Conservation (phyloP, 2,888 invertebrate genomes). For the Ferdinandea cuprea region DNA sequence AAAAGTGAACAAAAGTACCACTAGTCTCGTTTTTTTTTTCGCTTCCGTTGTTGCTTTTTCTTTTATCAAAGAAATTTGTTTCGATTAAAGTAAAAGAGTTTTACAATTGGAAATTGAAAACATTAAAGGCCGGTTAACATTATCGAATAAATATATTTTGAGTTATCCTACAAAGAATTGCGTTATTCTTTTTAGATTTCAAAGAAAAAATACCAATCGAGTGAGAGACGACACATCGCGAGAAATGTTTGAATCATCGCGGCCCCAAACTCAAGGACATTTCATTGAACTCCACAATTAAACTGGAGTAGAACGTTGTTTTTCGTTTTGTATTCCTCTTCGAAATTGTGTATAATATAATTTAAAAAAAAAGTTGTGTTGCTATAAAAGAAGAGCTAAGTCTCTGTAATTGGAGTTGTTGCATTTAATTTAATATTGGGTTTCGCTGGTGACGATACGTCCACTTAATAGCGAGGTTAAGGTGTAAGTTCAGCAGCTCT, state of each 20-base stretch:
- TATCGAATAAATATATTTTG: conserved; percentile 8
- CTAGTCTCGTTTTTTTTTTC: conserved; percentile 18
- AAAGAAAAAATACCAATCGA: conserved; percentile 22
- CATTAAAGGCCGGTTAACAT: conserved; percentile 1
- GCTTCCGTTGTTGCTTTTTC: conserved; percentile 25
- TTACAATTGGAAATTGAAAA: conserved; percentile 16
- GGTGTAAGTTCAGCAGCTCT: conserved; percentile 40
- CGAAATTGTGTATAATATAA: conserved; percentile 15
- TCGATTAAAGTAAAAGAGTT: conserved; percentile 2
- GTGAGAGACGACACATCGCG: conserved; percentile 19
- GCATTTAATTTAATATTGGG: conserved; percentile 13
- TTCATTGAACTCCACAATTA: conserved; percentile 66
- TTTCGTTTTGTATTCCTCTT: background rate
- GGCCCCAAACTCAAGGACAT: conserved; percentile 73
- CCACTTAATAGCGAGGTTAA: conserved; percentile 27
- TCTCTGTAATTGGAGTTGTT: conserved; percentile 7
- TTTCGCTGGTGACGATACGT: background rate
- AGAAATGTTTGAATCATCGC: conserved; percentile 64
- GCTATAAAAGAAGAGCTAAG: background rate
- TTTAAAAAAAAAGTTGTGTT: conserved; percentile 8
- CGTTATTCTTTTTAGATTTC: background rate
- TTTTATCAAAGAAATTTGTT: conserved; percentile 7
- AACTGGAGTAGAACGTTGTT: conserved; percentile 21
- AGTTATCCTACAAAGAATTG: too few species aligned
- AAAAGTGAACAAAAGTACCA: conserved; percentile 17